Evolutionary conservation across 1,140 invertebrate genomes (phyloP), one percentile per base, ranked within the genome.

Genomic region (Neotoxoptera formosana): DNA sequence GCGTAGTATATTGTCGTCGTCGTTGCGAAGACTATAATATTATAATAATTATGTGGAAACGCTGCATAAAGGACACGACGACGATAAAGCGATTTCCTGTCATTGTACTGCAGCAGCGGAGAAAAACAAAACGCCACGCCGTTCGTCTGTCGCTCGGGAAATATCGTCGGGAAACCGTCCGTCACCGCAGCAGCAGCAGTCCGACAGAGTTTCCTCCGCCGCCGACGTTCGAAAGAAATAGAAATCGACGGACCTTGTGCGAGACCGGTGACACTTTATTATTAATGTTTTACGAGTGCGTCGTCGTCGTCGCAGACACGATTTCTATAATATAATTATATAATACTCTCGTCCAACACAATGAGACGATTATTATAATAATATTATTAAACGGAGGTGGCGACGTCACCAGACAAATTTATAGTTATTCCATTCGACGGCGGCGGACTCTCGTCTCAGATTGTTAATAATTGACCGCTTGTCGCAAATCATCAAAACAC

Each of bases 401-500:
- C 36, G 84, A 86, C 25, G 83, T 47, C 84, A 86, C 23, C 36
- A 47, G 45, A 86, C 84, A 47, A 86, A 86, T 86, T 86, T 47
- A 86, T 86, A 14, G 84, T 86, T 86, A 14, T 47, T 41, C 14
- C 84, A 21, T 83, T 76, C 14, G 60, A 3, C 41, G 36, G 30
- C 41, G 47, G 30, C 45, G 11, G 47, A n/a, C 45, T 48, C 25
- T 48, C 47, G 7, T 53, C 47, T 36, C 47, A 90, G 17, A 90
- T 90, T 56, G 9, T 53, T 90, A 90, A 90, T 90, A 90, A 90
- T 51, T 53, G 41, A 30, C 56, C 6, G 30, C 51, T 90, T 36
- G 47, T 90, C 20, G 48, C 51, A 56, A 51, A 90, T 36, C 20
- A 90, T 90, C 51, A n/a, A 56, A 90, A 89, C n/a, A 89, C 21